Percentiles rank a stretch among this genome's conserved stretches.
These are phyloP conservation scores for Pagetopsis macropterus DNA, from an alignment of 2,797 vertebrate genomes.

Conservation along the genomic window DNA sequence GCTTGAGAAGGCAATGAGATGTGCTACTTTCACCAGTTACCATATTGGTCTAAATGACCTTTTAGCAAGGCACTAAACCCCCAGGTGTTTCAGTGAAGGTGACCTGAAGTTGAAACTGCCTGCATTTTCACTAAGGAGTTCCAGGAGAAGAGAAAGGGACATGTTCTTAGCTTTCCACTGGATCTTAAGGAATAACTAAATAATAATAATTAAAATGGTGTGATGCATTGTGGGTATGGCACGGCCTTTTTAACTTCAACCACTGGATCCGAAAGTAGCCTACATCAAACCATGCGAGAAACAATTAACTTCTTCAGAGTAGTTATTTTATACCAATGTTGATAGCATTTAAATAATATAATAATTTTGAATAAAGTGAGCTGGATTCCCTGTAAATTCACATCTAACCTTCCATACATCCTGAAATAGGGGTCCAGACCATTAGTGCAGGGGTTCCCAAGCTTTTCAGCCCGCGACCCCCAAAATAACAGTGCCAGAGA, in stretches of 20 bases:
- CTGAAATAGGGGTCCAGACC: not conserved
- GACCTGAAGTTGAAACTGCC: not conserved
- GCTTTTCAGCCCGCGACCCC: no score
- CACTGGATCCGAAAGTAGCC: not conserved
- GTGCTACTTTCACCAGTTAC: not conserved
- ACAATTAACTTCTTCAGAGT: not conserved
- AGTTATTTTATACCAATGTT: no score
- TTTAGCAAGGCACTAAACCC: not conserved
- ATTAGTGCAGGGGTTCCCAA: no score
- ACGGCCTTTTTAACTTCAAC: not conserved
- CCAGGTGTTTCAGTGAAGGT: not conserved
- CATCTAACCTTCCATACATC: not conserved
- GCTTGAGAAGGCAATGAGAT: not conserved
- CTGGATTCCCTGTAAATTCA: not conserved
- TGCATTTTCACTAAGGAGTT: not conserved
- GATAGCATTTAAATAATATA: not conserved
- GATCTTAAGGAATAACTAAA: not conserved
- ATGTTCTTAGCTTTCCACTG: not conserved
- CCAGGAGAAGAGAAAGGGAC: not conserved
- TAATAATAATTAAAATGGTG: not conserved
- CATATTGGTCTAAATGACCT: not conserved
- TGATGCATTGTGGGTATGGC: conserved; percentile 1
- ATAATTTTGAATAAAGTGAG: no score
- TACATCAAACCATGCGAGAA: not conserved
- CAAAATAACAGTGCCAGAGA: no score